Percentiles rank a stretch among this genome's conserved stretches.
Conservation (phyloP, 2,888 invertebrate genomes). For the Leptinotarsa peninsularis region DNA sequence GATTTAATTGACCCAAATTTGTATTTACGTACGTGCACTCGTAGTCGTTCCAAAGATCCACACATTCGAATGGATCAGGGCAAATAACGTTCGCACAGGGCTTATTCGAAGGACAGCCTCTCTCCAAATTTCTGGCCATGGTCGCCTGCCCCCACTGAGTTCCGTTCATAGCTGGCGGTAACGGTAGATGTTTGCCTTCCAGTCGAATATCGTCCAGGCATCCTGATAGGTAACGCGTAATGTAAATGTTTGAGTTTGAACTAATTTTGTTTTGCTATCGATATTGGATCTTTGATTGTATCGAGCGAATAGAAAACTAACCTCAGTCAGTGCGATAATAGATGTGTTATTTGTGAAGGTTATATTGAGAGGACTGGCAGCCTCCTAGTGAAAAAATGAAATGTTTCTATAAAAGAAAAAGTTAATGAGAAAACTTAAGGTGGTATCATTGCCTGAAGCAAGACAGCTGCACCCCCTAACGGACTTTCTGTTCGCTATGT, state of each 20-base stretch:
- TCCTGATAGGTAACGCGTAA: conserved; percentile 66
- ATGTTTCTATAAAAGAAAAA: too few relatives aligned
- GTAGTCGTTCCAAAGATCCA: conserved; percentile 97
- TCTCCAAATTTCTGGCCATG: conserved; percentile 91
- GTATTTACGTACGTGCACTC: conserved; percentile 92
- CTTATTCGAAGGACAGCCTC: conserved; percentile 94
- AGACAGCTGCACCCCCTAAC: too few relatives aligned
- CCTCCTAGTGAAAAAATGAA: too few relatives aligned
- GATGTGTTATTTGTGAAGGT: too few relatives aligned
- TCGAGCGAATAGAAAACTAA: background rate
- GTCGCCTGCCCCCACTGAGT: conserved; percentile 96
- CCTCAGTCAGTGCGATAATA: too few relatives aligned
- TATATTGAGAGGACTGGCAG: too few relatives aligned
- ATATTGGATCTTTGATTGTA: background rate
- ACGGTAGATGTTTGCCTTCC: conserved; percentile 93
- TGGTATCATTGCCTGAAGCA: too few relatives aligned
- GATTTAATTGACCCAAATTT: background rate
- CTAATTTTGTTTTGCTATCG: background rate
- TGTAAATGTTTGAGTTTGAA: background rate
- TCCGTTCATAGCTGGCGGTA: conserved; percentile 94
- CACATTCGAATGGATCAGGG: conserved; percentile 92
- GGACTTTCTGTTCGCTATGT: too few relatives aligned
- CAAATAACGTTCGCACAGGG: conserved; percentile 96
- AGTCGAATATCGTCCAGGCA: conserved; percentile 87
- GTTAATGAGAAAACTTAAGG: too few relatives aligned